Base-by-base conservation (phyloP, 2,888 invertebrate species). In the Rhagophthalmus giganteus region DNA sequence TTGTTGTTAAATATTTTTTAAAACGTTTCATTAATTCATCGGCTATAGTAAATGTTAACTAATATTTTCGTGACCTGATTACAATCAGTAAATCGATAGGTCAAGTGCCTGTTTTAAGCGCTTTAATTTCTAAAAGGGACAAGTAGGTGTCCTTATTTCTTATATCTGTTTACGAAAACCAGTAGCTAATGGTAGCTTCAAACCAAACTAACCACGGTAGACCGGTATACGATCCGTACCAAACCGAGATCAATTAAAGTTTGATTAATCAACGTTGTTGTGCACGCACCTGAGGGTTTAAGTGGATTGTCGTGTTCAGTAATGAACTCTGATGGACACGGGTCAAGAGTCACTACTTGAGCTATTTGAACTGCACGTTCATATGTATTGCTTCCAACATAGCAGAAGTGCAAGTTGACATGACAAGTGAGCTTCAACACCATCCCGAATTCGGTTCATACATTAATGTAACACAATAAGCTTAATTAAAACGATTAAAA, bases 241-340 rank as follows among this genome's bases (percentile, higher is more conserved):
- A 55, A 48, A 38, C 52, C 42, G 50, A 50, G 63, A 64, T 63
- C 66, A 65, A 65, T 67, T 67, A 65, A 61, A 60, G 55, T 62
- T 64, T 66, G 66, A 67, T 67, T 64, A 67, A 67, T 68, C 64
- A 64, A 65, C 60, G 60, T 57, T 62, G 59, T 60, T 58, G 55
- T 58, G 58, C 66, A 61, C 63, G 63, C 66, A 66, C 67, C 67
- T 67, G 67, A 57, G 59, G 61, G 59, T 62, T 64, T 64, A 64
- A 69, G 67, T 67, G 67, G 67, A 68, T 67, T 69, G 66, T 67
- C 68, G 65, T 68, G 68, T 68, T 62, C 58, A 58, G 61, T 61
- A 66, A 65, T 67, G 65, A 66, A 67, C 59, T 57, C 51, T 69
- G 67, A 68, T 66, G 67, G 69, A 66, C 67, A 60, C 54, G 62